phyloP scores from a whole-genome alignment of 2,888 invertebrate genomes.

The Cylindroiulus punctatus region DNA sequence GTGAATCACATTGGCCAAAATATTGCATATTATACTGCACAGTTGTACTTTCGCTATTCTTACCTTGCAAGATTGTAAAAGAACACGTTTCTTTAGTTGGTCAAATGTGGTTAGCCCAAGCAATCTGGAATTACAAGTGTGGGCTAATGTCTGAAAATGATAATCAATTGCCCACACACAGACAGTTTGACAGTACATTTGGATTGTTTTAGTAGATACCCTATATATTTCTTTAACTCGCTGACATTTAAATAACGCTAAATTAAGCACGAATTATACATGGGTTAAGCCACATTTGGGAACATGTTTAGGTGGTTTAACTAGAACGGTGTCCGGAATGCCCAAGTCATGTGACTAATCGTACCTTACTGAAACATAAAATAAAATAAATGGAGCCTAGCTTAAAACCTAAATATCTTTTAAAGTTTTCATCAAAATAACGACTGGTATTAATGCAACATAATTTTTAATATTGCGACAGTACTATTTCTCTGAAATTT shows the following conservation, averaged over 20 bases:
- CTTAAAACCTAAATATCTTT: conserved; percentile 8
- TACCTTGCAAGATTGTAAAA: too few relatives aligned
- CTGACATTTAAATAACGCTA: not conserved
- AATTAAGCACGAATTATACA: not conserved
- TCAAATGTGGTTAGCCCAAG: not conserved
- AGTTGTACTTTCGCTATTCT: too few relatives aligned
- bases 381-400: not conserved
- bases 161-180: not conserved
- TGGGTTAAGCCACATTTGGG: not conserved
- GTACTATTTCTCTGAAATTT: not conserved
- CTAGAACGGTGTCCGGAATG: not conserved
- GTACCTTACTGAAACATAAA: not conserved
- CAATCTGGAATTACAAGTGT: not conserved
- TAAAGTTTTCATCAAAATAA: not conserved
- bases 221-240: not conserved
- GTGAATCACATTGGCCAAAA: too few relatives aligned
- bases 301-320: not conserved
- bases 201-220: not conserved
- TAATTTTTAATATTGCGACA: not conserved
- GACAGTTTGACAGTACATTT: not conserved
- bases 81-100: too few relatives aligned
- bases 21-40: too few relatives aligned
- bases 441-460: not conserved
- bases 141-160: not conserved
- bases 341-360: not conserved